phyloP scores from a whole-genome alignment of 2,888 invertebrate species.

The Malthinus flaveolus region DNA sequence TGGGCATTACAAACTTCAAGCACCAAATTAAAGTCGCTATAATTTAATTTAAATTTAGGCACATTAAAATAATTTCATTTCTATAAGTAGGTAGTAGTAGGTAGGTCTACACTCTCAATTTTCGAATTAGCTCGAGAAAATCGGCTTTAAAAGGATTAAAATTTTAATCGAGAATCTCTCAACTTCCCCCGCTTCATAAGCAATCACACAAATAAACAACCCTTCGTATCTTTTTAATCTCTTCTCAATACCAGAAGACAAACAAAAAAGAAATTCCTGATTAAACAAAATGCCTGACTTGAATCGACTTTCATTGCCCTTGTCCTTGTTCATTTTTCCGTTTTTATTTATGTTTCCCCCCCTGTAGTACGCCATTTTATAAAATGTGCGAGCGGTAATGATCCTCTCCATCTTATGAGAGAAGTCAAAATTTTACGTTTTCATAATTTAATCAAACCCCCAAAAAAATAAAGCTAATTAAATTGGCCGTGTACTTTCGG shows the following conservation, averaged over 20 bases:
- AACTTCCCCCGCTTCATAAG: slow-evolving; percentile 4
- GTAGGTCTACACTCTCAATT: too few species aligned
- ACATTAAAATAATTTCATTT: too few species aligned
- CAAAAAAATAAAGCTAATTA: too few species aligned
- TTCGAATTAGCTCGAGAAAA: too few species aligned
- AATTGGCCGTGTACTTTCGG: too few species aligned
- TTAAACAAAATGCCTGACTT: slow-evolving; percentile 28
- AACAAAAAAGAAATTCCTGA: slow-evolving; percentile 26
- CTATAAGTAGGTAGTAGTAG: too few species aligned
- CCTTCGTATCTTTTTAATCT: slow-evolving; percentile 20
- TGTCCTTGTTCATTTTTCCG: slow-evolving; percentile 24
- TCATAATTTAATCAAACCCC: too few species aligned
- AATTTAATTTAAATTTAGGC: too few species aligned
- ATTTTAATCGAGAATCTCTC: neutral
- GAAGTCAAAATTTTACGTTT: too few species aligned
- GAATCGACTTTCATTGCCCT: slow-evolving; percentile 26
- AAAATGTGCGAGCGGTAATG: neutral
- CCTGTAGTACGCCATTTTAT: slow-evolving; percentile 1
- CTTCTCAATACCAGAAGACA: slow-evolving; percentile 27
- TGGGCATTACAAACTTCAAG: too few species aligned
- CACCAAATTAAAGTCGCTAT: too few species aligned
- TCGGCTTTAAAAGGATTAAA: neutral
- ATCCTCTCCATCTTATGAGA: too few species aligned
- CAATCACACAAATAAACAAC: slow-evolving; percentile 15
- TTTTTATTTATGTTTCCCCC: slow-evolving; percentile 15